Evolutionary conservation across 1,140 invertebrate genomes (phyloP).

Genomic region (Drosophila bifasciata): DNA sequence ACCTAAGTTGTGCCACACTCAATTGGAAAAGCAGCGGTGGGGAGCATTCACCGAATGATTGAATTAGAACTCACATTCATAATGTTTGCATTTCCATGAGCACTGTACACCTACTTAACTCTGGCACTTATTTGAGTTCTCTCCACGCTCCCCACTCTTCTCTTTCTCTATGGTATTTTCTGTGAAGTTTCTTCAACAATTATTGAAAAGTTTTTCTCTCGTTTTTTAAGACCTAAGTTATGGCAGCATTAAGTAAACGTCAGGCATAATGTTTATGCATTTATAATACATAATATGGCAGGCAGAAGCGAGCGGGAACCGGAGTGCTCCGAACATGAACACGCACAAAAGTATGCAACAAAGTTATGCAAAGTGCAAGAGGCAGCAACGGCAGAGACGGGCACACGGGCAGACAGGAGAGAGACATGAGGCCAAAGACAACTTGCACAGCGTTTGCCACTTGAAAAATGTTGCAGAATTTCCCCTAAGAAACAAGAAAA

Average conservation of each 20-base stretch:
- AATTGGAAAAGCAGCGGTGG: too few relatives aligned
- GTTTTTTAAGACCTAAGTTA: constrained; percentile 47
- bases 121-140: constrained; percentile 3
- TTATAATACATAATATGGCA: constrained; percentile 71
- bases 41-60: too few relatives aligned
- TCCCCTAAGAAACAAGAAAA: constrained; percentile 30
- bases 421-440: constrained; percentile 23
- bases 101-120: not conserved
- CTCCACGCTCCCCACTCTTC: not conserved
- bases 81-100: not conserved
- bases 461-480: constrained; percentile 67
- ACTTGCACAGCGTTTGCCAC: constrained; percentile 54
- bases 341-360: constrained; percentile 71
- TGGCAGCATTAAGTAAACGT: constrained; percentile 75
- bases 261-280: constrained; percentile 74
- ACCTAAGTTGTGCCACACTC: not conserved
- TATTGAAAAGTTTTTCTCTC: constrained; percentile 64
- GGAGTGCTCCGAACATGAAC: constrained; percentile 20
- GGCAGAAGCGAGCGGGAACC: not conserved
- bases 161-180: constrained; percentile 3
- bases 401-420: constrained; percentile 4
- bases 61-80: too few relatives aligned
- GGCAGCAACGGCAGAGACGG: constrained; percentile 25
- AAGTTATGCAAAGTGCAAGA: constrained; percentile 78
- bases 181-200: constrained; percentile 37